Percentiles rank a stretch among this genome's conserved stretches.
phyloP scores from a whole-genome alignment of 1,140 invertebrate genomes.

The Polyergus mexicanus region DNA sequence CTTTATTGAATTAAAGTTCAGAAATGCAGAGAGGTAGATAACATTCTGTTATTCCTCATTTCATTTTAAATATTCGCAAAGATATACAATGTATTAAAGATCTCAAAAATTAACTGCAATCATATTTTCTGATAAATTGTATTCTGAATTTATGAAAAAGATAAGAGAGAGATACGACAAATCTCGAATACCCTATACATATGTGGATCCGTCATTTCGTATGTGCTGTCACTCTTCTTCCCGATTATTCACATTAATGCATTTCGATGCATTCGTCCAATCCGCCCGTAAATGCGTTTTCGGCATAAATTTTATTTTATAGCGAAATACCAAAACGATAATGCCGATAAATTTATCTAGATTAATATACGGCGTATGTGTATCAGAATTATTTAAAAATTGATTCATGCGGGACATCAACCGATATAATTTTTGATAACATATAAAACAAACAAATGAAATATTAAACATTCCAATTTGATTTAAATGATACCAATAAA shows the following conservation, averaged over 20 bases:
- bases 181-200: background rate
- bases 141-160: slow-evolving; percentile 8
- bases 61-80: background rate
- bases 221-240: slow-evolving; percentile 24
- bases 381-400: slow-evolving; percentile 13
- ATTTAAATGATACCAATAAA: background rate
- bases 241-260: slow-evolving; percentile 48
- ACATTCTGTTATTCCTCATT: slow-evolving; percentile 1
- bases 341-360: slow-evolving; percentile 39
- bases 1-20: background rate
- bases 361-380: slow-evolving; percentile 24
- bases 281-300: slow-evolving; percentile 44
- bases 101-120: background rate
- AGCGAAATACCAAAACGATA: slow-evolving; percentile 38
- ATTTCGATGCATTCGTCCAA: slow-evolving; percentile 36
- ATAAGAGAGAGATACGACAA: background rate
- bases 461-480: background rate
- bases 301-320: slow-evolving; percentile 42
- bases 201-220: background rate
- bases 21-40: background rate
- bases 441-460: slow-evolving; percentile 9
- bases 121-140: background rate
- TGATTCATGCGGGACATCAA: slow-evolving; percentile 4
- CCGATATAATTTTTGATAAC: slow-evolving; percentile 23
- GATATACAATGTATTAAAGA: background rate